These are phyloP conservation scores for Scopus umbretta DNA, from an alignment of 2,113 vertebrate genomes.

Conservation along the genomic window DNA sequence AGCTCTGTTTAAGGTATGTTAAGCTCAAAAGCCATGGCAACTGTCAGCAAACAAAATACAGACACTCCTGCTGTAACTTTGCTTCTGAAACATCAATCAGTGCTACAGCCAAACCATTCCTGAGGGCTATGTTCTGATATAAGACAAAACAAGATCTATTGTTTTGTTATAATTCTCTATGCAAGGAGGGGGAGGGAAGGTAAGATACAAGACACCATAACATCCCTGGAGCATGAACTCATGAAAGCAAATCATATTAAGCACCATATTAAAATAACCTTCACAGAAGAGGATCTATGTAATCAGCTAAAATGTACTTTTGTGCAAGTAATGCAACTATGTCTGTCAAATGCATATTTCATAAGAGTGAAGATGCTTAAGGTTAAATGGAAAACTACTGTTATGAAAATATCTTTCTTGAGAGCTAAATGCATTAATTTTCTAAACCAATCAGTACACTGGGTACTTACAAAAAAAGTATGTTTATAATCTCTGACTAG, in stretches of 20 bases:
- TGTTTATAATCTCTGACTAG: not conserved
- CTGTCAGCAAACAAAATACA: not conserved
- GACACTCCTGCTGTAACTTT: not conserved
- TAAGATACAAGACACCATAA: not conserved
- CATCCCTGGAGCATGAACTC: not conserved
- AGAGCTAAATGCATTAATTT: not conserved
- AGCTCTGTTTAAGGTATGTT: not conserved
- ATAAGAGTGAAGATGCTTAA: not conserved
- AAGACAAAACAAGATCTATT: not conserved
- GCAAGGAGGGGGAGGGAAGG: not conserved
- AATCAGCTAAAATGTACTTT: not conserved
- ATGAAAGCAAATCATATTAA: not conserved
- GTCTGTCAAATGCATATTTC: not conserved
- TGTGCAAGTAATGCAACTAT: not conserved
- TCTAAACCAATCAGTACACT: not conserved
- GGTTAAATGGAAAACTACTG: not conserved
- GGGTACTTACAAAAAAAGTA: not conserved
- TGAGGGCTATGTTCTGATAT: not conserved
- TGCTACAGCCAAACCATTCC: not conserved
- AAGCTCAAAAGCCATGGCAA: not conserved
- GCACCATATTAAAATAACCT: not conserved
- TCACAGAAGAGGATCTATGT: not conserved
- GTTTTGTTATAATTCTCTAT: not conserved
- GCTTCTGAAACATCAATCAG: not conserved
- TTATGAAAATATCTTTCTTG: not conserved